Evolutionary conservation across 30 jellyfish, hydroid and myxozoan species (phyloP).

Genomic region (Haliclystus octoradiatus): DNA sequence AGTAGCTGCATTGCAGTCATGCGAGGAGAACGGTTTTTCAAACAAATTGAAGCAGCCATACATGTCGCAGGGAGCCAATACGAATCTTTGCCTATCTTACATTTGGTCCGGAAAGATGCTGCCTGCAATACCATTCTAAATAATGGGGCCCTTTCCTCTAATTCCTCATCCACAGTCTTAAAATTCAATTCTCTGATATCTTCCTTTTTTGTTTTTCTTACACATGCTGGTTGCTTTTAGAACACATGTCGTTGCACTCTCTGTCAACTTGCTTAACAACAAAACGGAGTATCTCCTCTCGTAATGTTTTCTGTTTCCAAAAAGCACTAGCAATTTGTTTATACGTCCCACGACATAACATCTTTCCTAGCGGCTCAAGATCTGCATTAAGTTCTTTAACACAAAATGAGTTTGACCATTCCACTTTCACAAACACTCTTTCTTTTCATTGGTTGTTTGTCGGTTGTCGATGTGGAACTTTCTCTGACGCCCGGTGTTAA

Average conservation of each 20-base stretch:
- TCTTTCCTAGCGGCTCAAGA: slow-evolving; percentile 15
- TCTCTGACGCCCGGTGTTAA: too few species aligned
- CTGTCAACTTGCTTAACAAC: slow-evolving; percentile 4
- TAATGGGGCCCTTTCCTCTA: slow-evolving; percentile 16
- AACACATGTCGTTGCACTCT: slow-evolving; percentile 6
- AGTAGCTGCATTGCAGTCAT: slow-evolving; percentile 29
- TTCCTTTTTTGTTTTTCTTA: slow-evolving; percentile 18
- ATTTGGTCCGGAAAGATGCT: not conserved
- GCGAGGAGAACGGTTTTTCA: slow-evolving; percentile 16
- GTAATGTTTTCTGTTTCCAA: slow-evolving; percentile 5
- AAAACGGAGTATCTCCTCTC: not conserved
- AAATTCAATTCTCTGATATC: slow-evolving; percentile 4
- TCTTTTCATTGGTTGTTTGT: too few species aligned
- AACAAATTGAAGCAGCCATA: slow-evolving; percentile 25
- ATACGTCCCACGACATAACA: slow-evolving; percentile 7
- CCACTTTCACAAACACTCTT: slow-evolving; percentile 7
- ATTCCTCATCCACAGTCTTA: slow-evolving; percentile 6
- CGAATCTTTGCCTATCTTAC: slow-evolving; percentile 3
- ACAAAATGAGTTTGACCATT: slow-evolving; percentile 22
- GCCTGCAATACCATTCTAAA: not conserved
- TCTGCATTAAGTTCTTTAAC: slow-evolving; percentile 17
- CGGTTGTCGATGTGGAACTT: too few species aligned
- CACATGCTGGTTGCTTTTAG: slow-evolving; percentile 11
- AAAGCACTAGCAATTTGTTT: slow-evolving; percentile 16
- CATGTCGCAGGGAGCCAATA: slow-evolving; percentile 26